Conservation (phyloP, 1,140 invertebrate genomes). For the Tetraneura akinire region DNA sequence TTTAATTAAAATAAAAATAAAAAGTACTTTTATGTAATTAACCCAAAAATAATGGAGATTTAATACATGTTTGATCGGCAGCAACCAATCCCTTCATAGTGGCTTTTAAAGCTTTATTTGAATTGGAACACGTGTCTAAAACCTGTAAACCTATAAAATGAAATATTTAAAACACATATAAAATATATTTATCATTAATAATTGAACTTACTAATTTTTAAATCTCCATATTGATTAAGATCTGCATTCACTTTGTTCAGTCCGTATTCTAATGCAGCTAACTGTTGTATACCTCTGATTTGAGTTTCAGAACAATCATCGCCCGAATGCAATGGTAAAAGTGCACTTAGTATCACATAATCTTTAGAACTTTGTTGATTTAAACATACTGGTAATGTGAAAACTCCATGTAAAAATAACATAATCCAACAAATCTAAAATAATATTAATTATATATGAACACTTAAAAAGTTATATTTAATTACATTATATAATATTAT, state of each 20-base stretch:
- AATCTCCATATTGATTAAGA: background rate
- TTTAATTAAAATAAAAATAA: background rate
- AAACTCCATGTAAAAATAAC: background rate
- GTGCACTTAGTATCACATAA: constrained; percentile 36
- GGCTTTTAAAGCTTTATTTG: constrained; percentile 59
- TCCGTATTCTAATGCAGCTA: constrained; percentile 50
- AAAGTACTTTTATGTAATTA: background rate
- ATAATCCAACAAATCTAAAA: constrained; percentile 19
- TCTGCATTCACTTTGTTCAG: constrained; percentile 49
- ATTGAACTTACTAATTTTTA: constrained; percentile 36
- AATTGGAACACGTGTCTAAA: constrained; percentile 59
- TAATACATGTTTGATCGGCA: constrained; percentile 58
- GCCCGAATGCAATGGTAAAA: constrained; percentile 50
- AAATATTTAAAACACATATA: background rate
- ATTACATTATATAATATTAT: background rate
- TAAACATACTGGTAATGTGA: background rate
- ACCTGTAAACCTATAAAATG: constrained; percentile 56
- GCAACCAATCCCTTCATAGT: constrained; percentile 59
- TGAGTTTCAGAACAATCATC: constrained; percentile 38
- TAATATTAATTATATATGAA: background rate
- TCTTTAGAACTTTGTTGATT: constrained; percentile 36
- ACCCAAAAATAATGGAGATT: constrained; percentile 60
- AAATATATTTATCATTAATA: background rate
- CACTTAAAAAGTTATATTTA: background rate
- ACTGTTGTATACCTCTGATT: constrained; percentile 51